Evolutionary conservation across 1,140 invertebrate genomes (phyloP).

Genomic region (Calosoma granatense): DNA sequence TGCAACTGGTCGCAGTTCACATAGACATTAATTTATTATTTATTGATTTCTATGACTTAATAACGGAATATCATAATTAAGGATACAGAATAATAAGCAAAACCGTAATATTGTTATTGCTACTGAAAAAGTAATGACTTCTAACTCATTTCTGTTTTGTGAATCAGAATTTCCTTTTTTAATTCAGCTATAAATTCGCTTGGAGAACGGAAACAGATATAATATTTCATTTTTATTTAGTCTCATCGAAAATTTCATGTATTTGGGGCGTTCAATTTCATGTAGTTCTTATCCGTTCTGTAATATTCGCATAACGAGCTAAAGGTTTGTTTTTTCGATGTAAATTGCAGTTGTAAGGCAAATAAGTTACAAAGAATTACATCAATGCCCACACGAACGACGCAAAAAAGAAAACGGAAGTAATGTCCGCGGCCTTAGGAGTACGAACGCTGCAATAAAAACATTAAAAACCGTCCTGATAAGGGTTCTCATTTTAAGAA

Average conservation of each 20-base stretch:
- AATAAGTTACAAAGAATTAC: constrained; percentile 5
- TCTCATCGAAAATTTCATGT: background rate
- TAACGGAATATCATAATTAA: too few relatives aligned
- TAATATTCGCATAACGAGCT: constrained; percentile 1
- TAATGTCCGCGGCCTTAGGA: background rate
- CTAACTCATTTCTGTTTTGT: too few relatives aligned
- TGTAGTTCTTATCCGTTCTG: background rate
- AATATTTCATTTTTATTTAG: constrained; percentile 3
- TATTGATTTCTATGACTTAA: too few relatives aligned
- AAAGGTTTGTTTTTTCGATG: background rate
- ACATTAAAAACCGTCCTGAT: constrained; percentile 4
- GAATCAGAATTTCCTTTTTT: too few relatives aligned
- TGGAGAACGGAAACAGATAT: background rate
- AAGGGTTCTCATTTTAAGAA: constrained; percentile 8
- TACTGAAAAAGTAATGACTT: too few relatives aligned
- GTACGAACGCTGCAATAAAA: constrained; percentile 9
- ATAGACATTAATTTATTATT: too few relatives aligned
- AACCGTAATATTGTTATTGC: too few relatives aligned
- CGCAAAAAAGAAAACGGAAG: background rate
- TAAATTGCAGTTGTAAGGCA: constrained; percentile 1
- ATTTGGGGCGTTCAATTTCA: background rate
- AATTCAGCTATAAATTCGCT: too few relatives aligned
- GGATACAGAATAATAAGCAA: too few relatives aligned
- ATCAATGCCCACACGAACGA: background rate
- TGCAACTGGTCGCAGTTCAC: too few relatives aligned